Evolutionary conservation across 2,113 vertebrate genomes (phyloP).

Genomic region (Struthidea cinerea): DNA sequence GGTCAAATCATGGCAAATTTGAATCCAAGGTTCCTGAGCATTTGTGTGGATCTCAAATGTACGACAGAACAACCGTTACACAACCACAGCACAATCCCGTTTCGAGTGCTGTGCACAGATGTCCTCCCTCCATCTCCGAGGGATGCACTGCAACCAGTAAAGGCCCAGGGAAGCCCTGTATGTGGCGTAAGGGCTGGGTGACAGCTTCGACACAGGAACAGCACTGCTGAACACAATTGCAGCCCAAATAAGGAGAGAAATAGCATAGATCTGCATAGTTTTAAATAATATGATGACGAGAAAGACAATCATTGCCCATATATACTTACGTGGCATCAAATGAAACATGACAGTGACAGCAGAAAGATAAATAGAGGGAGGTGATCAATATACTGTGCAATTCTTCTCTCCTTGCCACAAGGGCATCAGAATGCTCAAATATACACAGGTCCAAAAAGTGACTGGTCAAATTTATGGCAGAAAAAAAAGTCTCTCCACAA

Average conservation of each 20-base stretch:
- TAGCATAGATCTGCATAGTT: not conserved
- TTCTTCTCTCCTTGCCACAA: not conserved
- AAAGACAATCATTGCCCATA: not conserved
- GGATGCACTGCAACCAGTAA: not conserved
- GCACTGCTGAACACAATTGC: not conserved
- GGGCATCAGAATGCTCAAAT: not conserved
- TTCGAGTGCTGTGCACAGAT: not conserved
- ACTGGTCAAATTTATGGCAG: not conserved
- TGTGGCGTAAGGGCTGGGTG: not conserved
- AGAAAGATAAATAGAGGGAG: not conserved
- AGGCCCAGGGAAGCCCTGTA: not conserved
- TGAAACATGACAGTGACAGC: not conserved
- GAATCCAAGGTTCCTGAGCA: not conserved
- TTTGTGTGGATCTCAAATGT: not conserved
- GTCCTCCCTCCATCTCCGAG: not conserved
- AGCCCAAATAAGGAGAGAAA: not conserved
- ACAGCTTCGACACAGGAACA: not conserved
- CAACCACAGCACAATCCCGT: rapidly evolving
- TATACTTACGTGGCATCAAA: not conserved
- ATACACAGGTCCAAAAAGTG: not conserved
- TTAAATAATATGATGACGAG: not conserved
- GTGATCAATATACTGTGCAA: not conserved
- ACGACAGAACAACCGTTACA: not conserved
- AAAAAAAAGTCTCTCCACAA: not conserved
- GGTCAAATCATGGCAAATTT: not conserved